A percentile compares a stretch with the other conserved stretches of the same genome.
Conservation (phyloP, 1,140 invertebrate species). For the Monomorium pharaonis region DNA sequence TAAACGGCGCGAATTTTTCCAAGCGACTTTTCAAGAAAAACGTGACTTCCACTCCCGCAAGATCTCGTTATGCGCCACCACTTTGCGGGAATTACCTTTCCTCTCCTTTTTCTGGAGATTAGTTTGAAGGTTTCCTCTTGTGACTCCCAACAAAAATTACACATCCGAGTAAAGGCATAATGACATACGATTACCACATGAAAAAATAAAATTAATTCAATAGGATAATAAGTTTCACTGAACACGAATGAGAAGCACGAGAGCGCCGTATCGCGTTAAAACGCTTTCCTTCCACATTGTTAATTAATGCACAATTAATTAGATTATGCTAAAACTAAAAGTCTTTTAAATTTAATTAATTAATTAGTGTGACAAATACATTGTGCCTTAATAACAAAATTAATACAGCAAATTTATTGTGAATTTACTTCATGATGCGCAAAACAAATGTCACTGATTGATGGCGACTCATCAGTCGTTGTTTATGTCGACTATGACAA, state of each 20-base stretch:
- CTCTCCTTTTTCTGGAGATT: constrained; percentile 13
- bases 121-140: constrained; percentile 33
- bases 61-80: constrained; percentile 46
- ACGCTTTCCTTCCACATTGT: background rate
- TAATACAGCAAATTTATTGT: constrained; percentile 27
- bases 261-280: background rate
- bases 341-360: constrained; percentile 19
- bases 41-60: constrained; percentile 29
- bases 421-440: background rate
- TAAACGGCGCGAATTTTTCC: constrained; percentile 37
- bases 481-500: constrained; percentile 23
- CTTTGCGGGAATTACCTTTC: constrained; percentile 38
- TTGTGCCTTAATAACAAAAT: background rate
- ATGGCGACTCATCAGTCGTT: constrained; percentile 11
- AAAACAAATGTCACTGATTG: constrained; percentile 26
- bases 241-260: background rate
- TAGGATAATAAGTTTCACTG: background rate
- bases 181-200: constrained; percentile 23
- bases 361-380: background rate
- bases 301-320: background rate
- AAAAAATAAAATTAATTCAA: constrained; percentile 23
- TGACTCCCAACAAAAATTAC: constrained; percentile 21
- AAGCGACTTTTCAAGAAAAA: constrained; percentile 39
- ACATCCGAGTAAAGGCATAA: background rate
- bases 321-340: background rate